These are phyloP conservation scores for Aquatica leii DNA, from an alignment of 2,888 invertebrate species.

Conservation along the genomic window DNA sequence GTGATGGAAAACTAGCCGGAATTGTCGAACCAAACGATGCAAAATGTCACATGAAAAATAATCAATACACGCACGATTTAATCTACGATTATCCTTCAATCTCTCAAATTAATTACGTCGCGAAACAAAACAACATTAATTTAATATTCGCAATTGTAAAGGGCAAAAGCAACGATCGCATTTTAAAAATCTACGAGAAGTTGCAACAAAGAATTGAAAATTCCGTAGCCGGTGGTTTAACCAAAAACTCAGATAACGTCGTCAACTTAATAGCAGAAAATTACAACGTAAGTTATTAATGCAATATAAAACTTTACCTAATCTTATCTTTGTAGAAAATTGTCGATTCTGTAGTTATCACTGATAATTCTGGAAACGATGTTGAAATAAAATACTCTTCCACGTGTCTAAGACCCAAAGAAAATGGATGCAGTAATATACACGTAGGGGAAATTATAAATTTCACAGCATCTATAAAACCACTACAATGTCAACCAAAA, in stretches of 20 bases:
- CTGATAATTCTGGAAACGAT: conserved; percentile 57
- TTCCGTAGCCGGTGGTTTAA: conserved; percentile 70
- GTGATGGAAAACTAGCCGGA: conserved; percentile 78
- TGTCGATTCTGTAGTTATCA: conserved; percentile 59
- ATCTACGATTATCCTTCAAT: conserved; percentile 83
- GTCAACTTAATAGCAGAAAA: conserved; percentile 73
- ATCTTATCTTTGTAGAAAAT: conserved; percentile 58
- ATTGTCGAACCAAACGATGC: conserved; percentile 77
- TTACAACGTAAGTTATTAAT: conserved; percentile 72
- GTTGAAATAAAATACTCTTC: conserved; percentile 69
- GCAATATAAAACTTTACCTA: too few relatives aligned
- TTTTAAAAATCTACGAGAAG: conserved; percentile 60
- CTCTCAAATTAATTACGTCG: conserved; percentile 69
- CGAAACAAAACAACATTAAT: conserved; percentile 74
- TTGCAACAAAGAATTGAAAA: conserved; percentile 71
- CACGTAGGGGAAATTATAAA: conserved; percentile 67
- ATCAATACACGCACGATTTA: conserved; percentile 66
- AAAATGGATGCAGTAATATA: conserved; percentile 69
- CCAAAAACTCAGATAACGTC: conserved; percentile 71
- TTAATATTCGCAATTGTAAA: conserved; percentile 78
- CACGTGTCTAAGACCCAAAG: conserved; percentile 56
- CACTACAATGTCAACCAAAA: conserved; percentile 67
- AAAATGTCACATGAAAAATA: conserved; percentile 68
- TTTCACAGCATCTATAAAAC: conserved; percentile 66
- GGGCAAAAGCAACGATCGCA: conserved; percentile 45